Conservation (phyloP, 2,888 invertebrate genomes). For the Nomada ferruginata region DNA sequence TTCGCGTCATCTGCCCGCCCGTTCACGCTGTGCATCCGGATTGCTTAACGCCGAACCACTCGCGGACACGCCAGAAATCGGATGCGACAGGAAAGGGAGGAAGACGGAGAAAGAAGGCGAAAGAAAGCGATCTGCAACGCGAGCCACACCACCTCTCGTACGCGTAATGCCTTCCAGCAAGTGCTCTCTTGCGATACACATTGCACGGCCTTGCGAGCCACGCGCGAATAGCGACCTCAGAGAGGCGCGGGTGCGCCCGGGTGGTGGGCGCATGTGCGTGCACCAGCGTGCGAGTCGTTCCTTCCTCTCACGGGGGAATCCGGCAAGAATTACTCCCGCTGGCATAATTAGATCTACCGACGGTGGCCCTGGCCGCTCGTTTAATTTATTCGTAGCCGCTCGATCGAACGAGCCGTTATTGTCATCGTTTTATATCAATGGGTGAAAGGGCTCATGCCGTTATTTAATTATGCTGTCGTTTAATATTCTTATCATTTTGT, state of each 20-base stretch:
- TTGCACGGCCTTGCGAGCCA: conserved; percentile 76
- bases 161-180: conserved; percentile 65
- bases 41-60: background rate
- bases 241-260: conserved; percentile 49
- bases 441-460: conserved; percentile 5
- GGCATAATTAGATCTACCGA: conserved; percentile 59
- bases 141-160: conserved; percentile 33
- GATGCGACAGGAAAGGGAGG: conserved; percentile 9
- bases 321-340: conserved; percentile 51
- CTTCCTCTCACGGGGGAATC: conserved; percentile 57
- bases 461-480: background rate
- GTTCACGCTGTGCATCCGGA: conserved; percentile 22
- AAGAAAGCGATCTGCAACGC: conserved; percentile 37
- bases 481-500: too few species aligned
- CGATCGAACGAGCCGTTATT: conserved; percentile 19
- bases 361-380: conserved; percentile 46
- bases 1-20: conserved; percentile 49
- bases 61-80: conserved; percentile 9
- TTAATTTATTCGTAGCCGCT: conserved; percentile 43
- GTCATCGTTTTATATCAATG: background rate
- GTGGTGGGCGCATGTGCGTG: conserved; percentile 25
- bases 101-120: background rate
- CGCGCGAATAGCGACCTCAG: conserved; percentile 64
- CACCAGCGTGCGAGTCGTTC: conserved; percentile 16
- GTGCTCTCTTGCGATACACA: conserved; percentile 70